Conservation (phyloP, 2,113 vertebrate species). For the Oxyruncus cristatus region DNA sequence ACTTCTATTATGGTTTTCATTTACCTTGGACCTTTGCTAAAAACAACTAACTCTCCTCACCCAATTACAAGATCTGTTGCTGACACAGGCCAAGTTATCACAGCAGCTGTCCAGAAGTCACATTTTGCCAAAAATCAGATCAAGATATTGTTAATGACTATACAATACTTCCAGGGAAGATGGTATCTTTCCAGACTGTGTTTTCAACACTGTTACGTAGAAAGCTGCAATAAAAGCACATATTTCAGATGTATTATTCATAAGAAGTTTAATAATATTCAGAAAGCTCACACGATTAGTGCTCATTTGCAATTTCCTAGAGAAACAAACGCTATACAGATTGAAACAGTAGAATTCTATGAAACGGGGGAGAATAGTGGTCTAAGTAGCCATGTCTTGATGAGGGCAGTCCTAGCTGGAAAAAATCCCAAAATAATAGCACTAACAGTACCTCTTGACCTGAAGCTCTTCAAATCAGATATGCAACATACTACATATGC, state of each 20-base stretch:
- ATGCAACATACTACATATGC: neutral
- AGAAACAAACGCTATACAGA: neutral
- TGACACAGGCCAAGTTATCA: neutral
- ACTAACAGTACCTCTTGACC: neutral
- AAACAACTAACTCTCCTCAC: neutral
- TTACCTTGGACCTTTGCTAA: neutral
- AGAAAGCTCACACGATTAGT: constrained; percentile 3
- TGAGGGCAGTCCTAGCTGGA: neutral
- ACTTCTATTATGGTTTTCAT: neutral
- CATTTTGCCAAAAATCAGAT: neutral
- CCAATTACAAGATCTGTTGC: neutral
- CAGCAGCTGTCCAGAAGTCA: neutral
- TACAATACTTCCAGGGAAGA: neutral
- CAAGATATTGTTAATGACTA: neutral
- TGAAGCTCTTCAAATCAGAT: neutral
- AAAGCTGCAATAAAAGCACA: neutral
- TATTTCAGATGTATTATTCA: constrained; percentile 39
- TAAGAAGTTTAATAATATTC: neutral
- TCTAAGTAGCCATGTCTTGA: neutral
- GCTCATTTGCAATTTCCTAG: neutral
- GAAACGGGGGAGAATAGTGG: neutral
- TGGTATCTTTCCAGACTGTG: neutral
- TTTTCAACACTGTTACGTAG: neutral
- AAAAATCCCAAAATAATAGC: neutral
- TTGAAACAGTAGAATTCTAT: neutral